phyloP scores from a whole-genome alignment of 1,140 invertebrate species.

The Ladona fulva region DNA sequence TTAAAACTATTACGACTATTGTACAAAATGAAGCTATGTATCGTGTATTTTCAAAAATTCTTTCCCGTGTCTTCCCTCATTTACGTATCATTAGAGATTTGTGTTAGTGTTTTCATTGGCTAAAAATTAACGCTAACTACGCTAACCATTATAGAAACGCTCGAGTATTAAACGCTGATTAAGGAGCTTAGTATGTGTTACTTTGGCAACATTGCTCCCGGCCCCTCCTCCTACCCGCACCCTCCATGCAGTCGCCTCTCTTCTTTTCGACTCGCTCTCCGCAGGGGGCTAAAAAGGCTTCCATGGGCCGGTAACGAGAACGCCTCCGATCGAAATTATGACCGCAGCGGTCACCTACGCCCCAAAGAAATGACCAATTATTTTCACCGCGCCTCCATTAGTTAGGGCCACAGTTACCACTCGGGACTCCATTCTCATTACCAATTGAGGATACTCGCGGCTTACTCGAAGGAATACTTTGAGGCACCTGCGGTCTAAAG shows the following conservation, averaged over 20 bases:
- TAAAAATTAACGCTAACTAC: too few species aligned
- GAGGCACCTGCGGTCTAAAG: too few species aligned
- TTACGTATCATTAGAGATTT: too few species aligned
- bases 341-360: background rate
- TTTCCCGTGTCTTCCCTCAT: too few species aligned
- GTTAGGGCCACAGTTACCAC: background rate
- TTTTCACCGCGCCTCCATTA: background rate
- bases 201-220: background rate
- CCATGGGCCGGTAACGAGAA: background rate
- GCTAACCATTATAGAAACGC: too few species aligned
- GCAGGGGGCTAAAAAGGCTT: background rate
- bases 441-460: background rate
- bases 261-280: background rate
- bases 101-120: too few species aligned
- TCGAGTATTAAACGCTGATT: too few species aligned
- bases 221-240: background rate
- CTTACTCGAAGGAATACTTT: background rate
- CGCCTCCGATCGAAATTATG: background rate
- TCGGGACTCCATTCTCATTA: background rate
- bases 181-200: too few species aligned
- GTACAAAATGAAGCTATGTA: too few species aligned
- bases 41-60: too few species aligned
- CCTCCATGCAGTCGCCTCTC: background rate
- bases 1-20: too few species aligned
- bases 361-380: constrained; percentile 6